Evolutionary conservation across 2,113 vertebrate species (phyloP).

Genomic region (Pelusios castaneus): DNA sequence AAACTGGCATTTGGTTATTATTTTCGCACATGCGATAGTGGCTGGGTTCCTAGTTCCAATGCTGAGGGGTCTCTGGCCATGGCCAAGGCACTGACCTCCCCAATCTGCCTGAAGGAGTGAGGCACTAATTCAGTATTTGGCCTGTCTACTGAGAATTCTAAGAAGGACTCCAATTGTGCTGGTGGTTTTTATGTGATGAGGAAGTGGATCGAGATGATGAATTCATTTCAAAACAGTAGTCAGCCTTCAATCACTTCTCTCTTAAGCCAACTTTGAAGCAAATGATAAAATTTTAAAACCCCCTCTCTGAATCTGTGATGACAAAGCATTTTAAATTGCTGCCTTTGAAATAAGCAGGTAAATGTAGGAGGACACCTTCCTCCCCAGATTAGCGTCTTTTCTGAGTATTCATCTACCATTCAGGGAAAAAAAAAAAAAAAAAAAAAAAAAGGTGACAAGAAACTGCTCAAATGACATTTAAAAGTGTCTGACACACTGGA

Average conservation of each 20-base stretch:
- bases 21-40: not conserved
- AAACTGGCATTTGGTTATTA: not conserved
- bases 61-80: not conserved
- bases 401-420: no score
- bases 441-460: no score
- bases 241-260: not conserved
- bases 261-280: not conserved
- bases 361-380: not conserved
- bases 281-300: not conserved
- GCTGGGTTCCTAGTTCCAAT: not conserved
- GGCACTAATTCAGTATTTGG: no score
- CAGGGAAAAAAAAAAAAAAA: not conserved
- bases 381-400: not conserved
- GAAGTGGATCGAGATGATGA: not conserved
- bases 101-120: no score
- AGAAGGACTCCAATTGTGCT: no score
- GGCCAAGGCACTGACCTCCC: not conserved
- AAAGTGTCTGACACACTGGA: not conserved
- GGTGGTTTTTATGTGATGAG: no score
- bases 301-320: no score
- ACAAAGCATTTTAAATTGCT: not conserved
- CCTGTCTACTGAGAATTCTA: no score
- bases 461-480: not conserved
- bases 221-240: not conserved
- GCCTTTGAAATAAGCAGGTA: not conserved